Percentiles rank a stretch among this genome's conserved stretches.
phyloP scores from a whole-genome alignment of 1,140 invertebrate genomes.

The Wasmannia auropunctata region DNA sequence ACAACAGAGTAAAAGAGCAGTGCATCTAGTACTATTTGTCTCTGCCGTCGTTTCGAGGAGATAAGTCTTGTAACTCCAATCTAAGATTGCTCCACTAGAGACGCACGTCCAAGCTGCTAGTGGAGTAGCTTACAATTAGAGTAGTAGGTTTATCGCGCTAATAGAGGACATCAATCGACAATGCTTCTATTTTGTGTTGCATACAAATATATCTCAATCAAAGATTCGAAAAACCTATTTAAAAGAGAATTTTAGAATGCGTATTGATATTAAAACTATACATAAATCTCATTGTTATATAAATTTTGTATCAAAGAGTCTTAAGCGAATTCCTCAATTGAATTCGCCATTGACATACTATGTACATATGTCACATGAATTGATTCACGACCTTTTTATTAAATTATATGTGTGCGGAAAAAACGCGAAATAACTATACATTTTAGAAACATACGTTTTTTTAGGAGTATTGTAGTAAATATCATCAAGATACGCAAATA shows the following conservation, averaged over 20 bases:
- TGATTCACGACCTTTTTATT: background rate
- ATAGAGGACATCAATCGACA: slow-evolving; percentile 19
- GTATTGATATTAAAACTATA: background rate
- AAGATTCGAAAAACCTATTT: background rate
- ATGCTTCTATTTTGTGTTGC: background rate
- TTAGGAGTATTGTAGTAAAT: too few species aligned
- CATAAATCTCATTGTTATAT: background rate
- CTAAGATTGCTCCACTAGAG: slow-evolving; percentile 57
- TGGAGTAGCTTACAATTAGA: background rate
- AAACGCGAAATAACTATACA: background rate
- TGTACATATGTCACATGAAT: too few species aligned
- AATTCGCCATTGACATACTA: background rate
- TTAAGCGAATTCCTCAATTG: background rate
- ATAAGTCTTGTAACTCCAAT: slow-evolving; percentile 64
- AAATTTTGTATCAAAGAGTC: background rate
- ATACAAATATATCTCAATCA: background rate
- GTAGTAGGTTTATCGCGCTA: slow-evolving; percentile 47
- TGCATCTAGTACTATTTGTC: slow-evolving; percentile 65
- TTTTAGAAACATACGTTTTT: background rate
- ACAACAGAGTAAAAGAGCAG: background rate
- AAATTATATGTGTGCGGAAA: background rate
- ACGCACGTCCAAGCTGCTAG: background rate
- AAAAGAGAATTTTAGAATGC: background rate
- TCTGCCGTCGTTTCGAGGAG: slow-evolving; percentile 58
- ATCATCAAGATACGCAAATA: background rate